Conservation (phyloP, 30 jellyfish, hydroid and myxozoan genomes). For the Hydractinia symbiolongicarpus region DNA sequence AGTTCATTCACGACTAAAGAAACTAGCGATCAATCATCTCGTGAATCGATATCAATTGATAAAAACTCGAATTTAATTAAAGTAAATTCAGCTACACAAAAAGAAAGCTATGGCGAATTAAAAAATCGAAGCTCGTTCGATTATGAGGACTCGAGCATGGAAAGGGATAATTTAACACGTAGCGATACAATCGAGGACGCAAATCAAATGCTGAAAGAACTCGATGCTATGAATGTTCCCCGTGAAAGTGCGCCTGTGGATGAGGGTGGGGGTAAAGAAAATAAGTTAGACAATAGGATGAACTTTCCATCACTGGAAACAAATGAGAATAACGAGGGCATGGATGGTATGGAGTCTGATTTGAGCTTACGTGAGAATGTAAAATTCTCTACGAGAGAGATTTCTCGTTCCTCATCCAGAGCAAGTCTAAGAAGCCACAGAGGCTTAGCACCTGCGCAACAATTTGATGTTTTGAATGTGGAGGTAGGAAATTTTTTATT, state of each 20-base stretch:
- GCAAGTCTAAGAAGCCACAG: conserved; percentile 16
- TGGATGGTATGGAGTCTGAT: not conserved
- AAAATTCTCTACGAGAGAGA: not conserved
- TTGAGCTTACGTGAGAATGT: not conserved
- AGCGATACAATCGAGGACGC: conserved; percentile 2
- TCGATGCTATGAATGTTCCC: not conserved
- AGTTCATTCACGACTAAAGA: too few species aligned
- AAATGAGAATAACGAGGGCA: too few species aligned
- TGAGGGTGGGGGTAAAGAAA: too few species aligned
- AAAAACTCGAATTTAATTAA: too few species aligned
- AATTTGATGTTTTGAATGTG: not conserved
- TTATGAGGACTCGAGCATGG: not conserved
- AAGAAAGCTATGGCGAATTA: too few species aligned
- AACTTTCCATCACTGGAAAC: too few species aligned
- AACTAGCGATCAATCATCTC: too few species aligned
- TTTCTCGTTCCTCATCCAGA: conserved; percentile 20
- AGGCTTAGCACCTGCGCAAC: not conserved
- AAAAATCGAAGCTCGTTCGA: too few species aligned
- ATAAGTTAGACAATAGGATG: too few species aligned
- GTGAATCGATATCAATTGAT: too few species aligned
- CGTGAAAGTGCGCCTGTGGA: too few species aligned
- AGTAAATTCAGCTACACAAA: too few species aligned
- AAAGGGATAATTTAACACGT: not conserved
- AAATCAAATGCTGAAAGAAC: not conserved
- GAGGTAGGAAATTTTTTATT: not conserved